Evolutionary conservation across 2,797 vertebrate genomes (phyloP).

Genomic region (Alosa sapidissima): DNA sequence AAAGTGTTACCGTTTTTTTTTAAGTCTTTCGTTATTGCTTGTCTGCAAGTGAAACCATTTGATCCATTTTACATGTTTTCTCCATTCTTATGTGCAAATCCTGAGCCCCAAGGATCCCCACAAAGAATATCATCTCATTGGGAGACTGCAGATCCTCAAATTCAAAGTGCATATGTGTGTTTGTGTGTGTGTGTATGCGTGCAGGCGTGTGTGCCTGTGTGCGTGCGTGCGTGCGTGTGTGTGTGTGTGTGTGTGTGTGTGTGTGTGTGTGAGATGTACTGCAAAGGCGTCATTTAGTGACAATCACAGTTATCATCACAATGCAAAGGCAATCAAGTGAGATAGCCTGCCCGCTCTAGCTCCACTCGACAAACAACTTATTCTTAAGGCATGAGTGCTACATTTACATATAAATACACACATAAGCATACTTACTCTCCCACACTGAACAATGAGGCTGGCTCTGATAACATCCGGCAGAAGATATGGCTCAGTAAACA

Average conservation of each 20-base stretch:
- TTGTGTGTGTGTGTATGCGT: neutral
- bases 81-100: neutral
- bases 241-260: neutral
- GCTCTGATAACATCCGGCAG: neutral
- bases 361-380: neutral
- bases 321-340: neutral
- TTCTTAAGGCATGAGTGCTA: neutral
- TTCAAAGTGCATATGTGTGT: constrained; percentile 17
- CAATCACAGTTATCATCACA: constrained; percentile 9
- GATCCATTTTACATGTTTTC: neutral
- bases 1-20: no score
- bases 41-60: neutral
- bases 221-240: neutral
- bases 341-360: neutral
- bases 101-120: no score
- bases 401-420: constrained; percentile 20
- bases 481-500: neutral
- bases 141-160: no score
- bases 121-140: no score
- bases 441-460: neutral
- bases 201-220: neutral
- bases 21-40: no score
- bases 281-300: neutral
- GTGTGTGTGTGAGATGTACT: neutral
- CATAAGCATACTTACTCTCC: neutral